These are phyloP conservation scores for Parambassis ranga DNA, from an alignment of 2,797 vertebrate species.

Conservation along the genomic window DNA sequence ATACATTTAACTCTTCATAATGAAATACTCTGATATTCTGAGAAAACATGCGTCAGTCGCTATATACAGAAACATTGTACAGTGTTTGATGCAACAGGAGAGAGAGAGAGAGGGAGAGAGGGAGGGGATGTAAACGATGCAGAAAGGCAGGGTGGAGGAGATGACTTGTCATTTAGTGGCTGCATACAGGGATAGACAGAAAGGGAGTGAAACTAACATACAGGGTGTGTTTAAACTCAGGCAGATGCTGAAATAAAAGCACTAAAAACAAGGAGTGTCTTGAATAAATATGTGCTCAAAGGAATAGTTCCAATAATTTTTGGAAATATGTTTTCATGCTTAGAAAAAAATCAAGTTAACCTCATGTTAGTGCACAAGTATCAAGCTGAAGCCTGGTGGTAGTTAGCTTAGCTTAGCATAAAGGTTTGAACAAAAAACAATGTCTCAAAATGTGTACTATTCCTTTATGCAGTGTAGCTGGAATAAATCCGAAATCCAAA, in stretches of 20 bases:
- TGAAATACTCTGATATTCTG: constrained; percentile 73
- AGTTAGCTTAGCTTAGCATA: background rate
- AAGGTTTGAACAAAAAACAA: background rate
- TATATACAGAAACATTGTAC: constrained; percentile 79
- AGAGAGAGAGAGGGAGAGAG: background rate
- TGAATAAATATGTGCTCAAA: background rate
- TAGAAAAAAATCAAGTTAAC: background rate
- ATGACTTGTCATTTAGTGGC: background rate
- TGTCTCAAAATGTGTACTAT: background rate
- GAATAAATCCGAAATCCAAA: background rate
- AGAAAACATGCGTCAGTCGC: constrained; percentile 73
- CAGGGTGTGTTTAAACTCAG: background rate
- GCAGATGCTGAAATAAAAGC: background rate
- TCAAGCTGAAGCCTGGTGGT: background rate
- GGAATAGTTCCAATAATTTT: background rate
- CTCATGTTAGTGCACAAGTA: background rate
- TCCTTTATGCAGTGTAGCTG: background rate
- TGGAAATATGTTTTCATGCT: background rate
- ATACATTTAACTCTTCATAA: constrained; percentile 59
- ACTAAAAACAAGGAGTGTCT: background rate
- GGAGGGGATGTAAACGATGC: background rate
- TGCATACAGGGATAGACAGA: background rate
- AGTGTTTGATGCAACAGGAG: constrained; percentile 41
- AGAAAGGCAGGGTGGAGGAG: background rate
- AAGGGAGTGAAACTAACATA: background rate